Base-by-base conservation (phyloP, 1,140 invertebrate genomes). In the Notospermus geniculatus region DNA sequence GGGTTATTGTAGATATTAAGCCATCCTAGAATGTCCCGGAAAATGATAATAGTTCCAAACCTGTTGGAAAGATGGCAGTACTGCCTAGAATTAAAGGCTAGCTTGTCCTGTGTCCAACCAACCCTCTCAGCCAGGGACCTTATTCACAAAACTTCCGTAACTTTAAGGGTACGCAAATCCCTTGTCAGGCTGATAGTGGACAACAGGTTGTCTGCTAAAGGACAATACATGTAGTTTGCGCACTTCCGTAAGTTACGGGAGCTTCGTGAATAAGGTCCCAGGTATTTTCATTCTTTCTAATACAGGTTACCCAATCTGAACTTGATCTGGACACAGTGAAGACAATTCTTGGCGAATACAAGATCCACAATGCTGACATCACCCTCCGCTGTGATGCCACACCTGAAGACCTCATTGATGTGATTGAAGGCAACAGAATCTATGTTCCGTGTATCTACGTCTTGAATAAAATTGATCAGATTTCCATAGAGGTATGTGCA, bases 401-500 rank as follows among this genome's bases (percentile, higher is more conserved):
- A 2, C 90, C 91, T 68, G 97, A 99, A 81, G 97, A 99, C 82
- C 82, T 99, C 15, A 99, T 99, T 78, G 97, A 99, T 82, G 91
- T 98, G 23, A 92, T 99, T 72, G 97, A 99, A 84, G 97, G 97
- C 59, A 99, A 99, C 83, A 86, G 97, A 57, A 90, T 97, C 67
- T 99, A 98, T 78, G 88, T 98, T 62, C 97, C 97, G 1, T 98
- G 95, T 82, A 98, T 99, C 77, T 99, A 99, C 84, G 84, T 99
- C 61, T 87, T 99, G 17, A 99, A 99, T 83, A 99, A 99, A 86
- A 99, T 99, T 76, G 95, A 87, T 74, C 86, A 87, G 66, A 87
- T 87, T 57, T 85, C 84, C 28, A 83, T 87, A 62, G 84, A 86
- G 75, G 82, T 83, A 59, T 67, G 65, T 55, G 57, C n/a, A n/a